Conservation (phyloP, 1,140 invertebrate genomes). For the Oncopodura yosiiana region DNA sequence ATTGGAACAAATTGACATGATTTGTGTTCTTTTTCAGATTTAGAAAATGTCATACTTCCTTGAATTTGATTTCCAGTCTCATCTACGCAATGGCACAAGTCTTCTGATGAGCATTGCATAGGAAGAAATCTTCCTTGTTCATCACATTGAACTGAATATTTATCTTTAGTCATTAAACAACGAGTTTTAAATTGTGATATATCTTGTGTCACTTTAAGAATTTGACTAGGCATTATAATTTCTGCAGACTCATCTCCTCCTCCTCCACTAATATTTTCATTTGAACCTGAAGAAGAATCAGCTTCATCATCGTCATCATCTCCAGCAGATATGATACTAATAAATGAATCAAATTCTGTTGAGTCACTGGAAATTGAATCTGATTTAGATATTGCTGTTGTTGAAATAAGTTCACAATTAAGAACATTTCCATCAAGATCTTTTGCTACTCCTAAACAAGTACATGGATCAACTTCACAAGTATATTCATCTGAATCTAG, state of each 20-base stretch:
- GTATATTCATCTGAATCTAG: constrained; percentile 37
- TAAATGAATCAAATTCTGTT: no score
- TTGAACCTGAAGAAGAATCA: constrained; percentile 18
- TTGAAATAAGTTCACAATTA: background rate
- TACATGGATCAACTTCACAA: constrained; percentile 42
- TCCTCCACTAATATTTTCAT: constrained; percentile 9
- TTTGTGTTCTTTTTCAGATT: constrained; percentile 50
- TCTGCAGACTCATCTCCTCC: background rate
- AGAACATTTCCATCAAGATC: constrained; percentile 34
- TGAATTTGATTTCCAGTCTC: constrained; percentile 67
- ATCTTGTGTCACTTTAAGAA: constrained; percentile 18
- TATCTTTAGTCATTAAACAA: constrained; percentile 48
- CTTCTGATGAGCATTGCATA: constrained; percentile 53
- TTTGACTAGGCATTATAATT: constrained; percentile 13
- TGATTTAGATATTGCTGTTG: background rate
- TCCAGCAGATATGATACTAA: no score
- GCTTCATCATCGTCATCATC: constrained; percentile 8
- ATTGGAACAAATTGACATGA: constrained; percentile 50
- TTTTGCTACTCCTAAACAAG: constrained; percentile 38
- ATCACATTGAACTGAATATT: constrained; percentile 52
- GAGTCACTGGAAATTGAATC: no score
- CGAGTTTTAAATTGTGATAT: constrained; percentile 43
- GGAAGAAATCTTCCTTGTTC: constrained; percentile 55
- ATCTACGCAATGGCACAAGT: constrained; percentile 51
- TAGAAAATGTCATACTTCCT: constrained; percentile 52